Evolutionary conservation across 2,113 vertebrate genomes (phyloP), one percentile per base, ranked within the genome.

Genomic region (Tichodroma muraria): DNA sequence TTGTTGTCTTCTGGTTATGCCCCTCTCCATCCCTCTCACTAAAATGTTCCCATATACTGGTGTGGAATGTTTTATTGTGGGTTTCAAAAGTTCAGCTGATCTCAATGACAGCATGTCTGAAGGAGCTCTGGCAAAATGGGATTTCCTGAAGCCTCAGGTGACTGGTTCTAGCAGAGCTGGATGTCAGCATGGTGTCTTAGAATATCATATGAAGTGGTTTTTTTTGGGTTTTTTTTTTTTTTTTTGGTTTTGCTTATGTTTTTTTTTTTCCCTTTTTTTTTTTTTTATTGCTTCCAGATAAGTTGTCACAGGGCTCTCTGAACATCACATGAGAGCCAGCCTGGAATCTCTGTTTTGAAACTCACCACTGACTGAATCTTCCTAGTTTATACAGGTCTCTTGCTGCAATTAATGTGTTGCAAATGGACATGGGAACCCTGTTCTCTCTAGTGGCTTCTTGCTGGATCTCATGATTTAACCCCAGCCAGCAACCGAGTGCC

Each of bases 241-340:
- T 40, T 31, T 28, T 50, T 35, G 0, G 3, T 59, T 50, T 69
- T 78, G 8, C 14, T 38, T 54, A 21, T 27, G 0, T 2, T 3
- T 21, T 76, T 7, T 37, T 40, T 35, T 14, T 10, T n/a, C n/a
- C n/a, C 0, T 4, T 11, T 30, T 6, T 23, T 52, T 49, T n/a
- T 35, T 16, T 15, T 15, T 4, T 49, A 35, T 37, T 84, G 35
- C 56, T 91, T 90, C 85, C 71, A 78, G 60, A 4, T 80, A n/a
- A 79, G 50, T 71, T 83, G 85, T 92, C 60, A 80, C 31, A 44
- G 72, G 35, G 47, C 64, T 92, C 23, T 93, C 50, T 37, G 44
- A 63, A 8, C 10, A 31, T 96, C 94, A 93, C 60, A 31, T 96
- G 94, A 93, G 38, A 86, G 21, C 24, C 68, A 52, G n/a, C 19